Percentiles rank a stretch among this genome's conserved stretches.
phyloP scores from a whole-genome alignment of 2,888 invertebrate genomes.

The Cosmia pyralina region DNA sequence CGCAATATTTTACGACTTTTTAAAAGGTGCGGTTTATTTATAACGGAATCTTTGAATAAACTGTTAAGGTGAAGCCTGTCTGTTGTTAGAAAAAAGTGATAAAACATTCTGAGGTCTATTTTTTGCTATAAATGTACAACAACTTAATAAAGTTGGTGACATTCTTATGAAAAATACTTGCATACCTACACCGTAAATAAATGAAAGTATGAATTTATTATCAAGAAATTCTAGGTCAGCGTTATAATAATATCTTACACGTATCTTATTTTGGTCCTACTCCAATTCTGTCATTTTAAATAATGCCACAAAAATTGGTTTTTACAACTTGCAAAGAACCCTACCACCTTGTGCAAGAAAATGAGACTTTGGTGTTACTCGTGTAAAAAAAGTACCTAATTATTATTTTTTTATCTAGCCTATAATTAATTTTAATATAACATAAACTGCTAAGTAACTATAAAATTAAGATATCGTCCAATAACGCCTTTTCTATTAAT shows the following conservation, averaged over 20 bases:
- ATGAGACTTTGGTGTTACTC: no score
- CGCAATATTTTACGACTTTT: conserved; percentile 55
- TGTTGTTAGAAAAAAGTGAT: neutral
- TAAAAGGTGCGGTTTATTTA: conserved; percentile 58
- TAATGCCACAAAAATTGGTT: neutral
- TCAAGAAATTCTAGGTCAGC: neutral
- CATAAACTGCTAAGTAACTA: no score
- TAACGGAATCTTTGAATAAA: conserved; percentile 54
- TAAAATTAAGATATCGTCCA: no score
- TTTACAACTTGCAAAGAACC: neutral
- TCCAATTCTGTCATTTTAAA: neutral
- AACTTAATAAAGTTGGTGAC: neutral
- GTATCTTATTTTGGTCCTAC: neutral
- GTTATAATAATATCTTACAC: neutral
- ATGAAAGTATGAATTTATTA: neutral
- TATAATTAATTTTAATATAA: no score
- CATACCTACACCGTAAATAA: neutral
- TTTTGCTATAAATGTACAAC: neutral
- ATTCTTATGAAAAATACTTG: neutral
- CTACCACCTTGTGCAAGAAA: neutral
- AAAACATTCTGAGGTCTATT: neutral
- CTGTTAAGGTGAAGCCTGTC: conserved; percentile 56
- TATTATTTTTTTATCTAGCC: neutral
- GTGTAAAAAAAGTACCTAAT: neutral
- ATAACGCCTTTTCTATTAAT: no score